Percentiles rank a stretch among this genome's conserved stretches.
These are phyloP conservation scores for Acronicta psi DNA, from an alignment of 2,888 invertebrate species.

Conservation along the genomic window DNA sequence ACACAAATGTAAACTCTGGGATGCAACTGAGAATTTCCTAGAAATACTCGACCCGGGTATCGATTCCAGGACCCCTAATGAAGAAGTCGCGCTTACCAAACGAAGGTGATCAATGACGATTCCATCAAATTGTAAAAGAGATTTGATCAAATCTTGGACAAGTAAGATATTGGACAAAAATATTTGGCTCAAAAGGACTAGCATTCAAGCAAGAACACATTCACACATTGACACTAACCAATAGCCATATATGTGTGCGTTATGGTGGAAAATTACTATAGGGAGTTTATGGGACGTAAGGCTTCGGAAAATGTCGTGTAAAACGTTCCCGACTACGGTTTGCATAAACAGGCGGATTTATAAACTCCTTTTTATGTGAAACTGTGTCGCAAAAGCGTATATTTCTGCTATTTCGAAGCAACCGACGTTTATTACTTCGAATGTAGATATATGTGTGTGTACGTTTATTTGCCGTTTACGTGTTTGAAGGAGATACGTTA, in stretches of 20 bases:
- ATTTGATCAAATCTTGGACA: too few species aligned
- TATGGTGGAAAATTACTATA: constrained; percentile 61
- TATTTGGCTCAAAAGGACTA: too few species aligned
- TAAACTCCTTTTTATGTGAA: constrained; percentile 39
- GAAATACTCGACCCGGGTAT: too few species aligned
- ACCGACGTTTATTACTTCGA: constrained; percentile 33
- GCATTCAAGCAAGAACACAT: neutral
- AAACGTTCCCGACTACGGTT: constrained; percentile 51
- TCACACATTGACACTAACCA: constrained; percentile 1
- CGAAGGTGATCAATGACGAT: too few species aligned
- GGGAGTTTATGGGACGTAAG: constrained; percentile 51
- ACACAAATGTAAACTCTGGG: too few species aligned
- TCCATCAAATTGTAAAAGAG: too few species aligned
- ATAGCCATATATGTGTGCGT: constrained; percentile 19
- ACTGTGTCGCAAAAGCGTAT: constrained; percentile 23
- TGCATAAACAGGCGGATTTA: constrained; percentile 50
- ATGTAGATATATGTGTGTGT: constrained; percentile 18
- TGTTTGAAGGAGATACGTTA: constrained; percentile 20
- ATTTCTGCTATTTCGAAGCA: constrained; percentile 22
- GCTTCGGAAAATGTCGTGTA: constrained; percentile 58
- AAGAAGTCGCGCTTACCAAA: too few species aligned
- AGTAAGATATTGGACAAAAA: too few species aligned
- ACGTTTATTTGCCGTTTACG: constrained; percentile 8
- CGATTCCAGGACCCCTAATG: too few species aligned
- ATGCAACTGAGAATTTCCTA: too few species aligned